Evolutionary conservation across 1,140 invertebrate species (phyloP), one percentile per base, ranked within the genome.

Genomic region (Theocolax elegans): DNA sequence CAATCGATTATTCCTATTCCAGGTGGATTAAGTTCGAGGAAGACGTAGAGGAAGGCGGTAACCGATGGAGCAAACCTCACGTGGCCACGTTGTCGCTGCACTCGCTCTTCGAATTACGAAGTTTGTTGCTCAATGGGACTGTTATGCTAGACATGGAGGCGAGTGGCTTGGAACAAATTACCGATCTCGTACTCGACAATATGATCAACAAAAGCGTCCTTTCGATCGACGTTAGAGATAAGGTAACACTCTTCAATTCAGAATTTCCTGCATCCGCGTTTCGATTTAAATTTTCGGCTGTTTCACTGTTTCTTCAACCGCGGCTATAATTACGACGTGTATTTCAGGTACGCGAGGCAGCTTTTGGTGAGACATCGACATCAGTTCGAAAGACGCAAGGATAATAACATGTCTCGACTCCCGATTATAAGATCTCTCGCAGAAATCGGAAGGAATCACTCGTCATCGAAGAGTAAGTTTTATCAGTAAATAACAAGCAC

Each of bases 11-110:
- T 10, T 6, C 10, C 10, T 35, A 35, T 35, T 35, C 6, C 60
- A 91, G 95, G 77, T 97, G 95, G 95, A 95, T 97, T 49, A 97
- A 97, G 82, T 97, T 97, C 81, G 95, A 97, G 80, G 95, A 97
- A 83, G 94, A 97, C 80, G 95, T 97, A 0, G 95, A 97, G 84
- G 95, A 97, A 85, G 94, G 95, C 25, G 95, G 95, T 54, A 96
- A 97, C 80, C 87, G 95, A 56, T 97, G 95, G 95, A 96, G 94
- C 6, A 97, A 97, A 83, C 96, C 95, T 2, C 95, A 97, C 82
- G 96, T 97, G 23, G 95, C 95, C 13, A 97, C 95, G 0, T 86
- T 97, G 27, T 96, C 95, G 1, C 86, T 97, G 21, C 95, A 97
- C 79, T 94, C 95, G 0, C 87, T 97, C 1, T 97, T 97, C 82